These are phyloP conservation scores for Heliconius aoede DNA, from an alignment of 2,888 invertebrate genomes.

Conservation along the genomic window DNA sequence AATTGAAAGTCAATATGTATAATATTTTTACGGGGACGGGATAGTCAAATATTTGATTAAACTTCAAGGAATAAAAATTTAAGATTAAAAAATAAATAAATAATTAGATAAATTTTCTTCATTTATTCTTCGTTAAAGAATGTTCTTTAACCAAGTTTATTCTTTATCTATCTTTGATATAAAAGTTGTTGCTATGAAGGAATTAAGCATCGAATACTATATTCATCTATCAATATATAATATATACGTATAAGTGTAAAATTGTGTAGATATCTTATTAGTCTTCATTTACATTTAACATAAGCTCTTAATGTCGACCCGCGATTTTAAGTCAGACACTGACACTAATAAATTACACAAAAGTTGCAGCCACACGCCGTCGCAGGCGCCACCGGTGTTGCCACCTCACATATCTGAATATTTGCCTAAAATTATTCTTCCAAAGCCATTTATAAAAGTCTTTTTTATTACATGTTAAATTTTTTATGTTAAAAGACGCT, in stretches of 20 bases:
- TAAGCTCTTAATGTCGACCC: constrained; percentile 22
- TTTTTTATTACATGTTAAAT: neutral
- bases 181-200: neutral
- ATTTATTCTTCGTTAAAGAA: too few species aligned
- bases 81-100: too few species aligned
- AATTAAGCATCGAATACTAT: too few species aligned
- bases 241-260: neutral
- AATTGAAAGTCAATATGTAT: too few species aligned
- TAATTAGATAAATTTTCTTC: too few species aligned
- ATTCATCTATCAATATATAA: neutral
- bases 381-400: constrained; percentile 43
- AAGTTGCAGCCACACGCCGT: constrained; percentile 33
- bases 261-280: constrained; percentile 4
- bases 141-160: neutral
- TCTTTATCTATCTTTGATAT: neutral
- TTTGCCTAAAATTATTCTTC: constrained; percentile 9
- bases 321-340: constrained; percentile 34
- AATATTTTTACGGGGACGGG: too few species aligned
- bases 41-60: too few species aligned
- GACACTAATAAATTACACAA: constrained; percentile 39
- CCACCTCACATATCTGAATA: constrained; percentile 30
- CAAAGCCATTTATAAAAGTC: constrained; percentile 17
- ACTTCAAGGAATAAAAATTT: too few species aligned
- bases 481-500: constrained; percentile 5
- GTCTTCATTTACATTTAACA: constrained; percentile 12